Evolutionary conservation across 2,113 vertebrate genomes (phyloP).

Genomic region (Heterocephalus glaber): DNA sequence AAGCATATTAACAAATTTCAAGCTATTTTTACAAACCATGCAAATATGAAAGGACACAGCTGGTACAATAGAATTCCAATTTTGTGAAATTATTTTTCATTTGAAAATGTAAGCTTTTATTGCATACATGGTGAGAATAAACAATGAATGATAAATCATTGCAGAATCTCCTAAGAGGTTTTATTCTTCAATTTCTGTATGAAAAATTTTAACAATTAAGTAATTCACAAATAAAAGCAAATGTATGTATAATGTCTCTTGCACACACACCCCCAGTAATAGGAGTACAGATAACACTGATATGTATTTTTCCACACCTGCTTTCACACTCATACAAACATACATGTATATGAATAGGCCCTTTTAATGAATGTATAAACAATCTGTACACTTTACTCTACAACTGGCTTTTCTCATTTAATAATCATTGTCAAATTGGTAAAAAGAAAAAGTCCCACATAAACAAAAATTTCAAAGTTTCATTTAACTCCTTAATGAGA

Average conservation of each 20-base stretch:
- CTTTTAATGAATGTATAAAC: not conserved
- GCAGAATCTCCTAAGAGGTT: not conserved
- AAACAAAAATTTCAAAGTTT: constrained; percentile 39
- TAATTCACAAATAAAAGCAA: not conserved
- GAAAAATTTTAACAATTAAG: constrained; percentile 14
- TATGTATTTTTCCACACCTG: not conserved
- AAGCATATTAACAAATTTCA: not conserved
- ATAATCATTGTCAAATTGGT: constrained; percentile 19
- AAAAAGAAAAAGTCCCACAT: not conserved
- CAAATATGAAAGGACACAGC: not conserved
- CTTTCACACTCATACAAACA: not conserved
- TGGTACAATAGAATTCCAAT: not conserved
- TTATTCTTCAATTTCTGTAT: not conserved
- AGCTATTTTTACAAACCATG: constrained; percentile 1
- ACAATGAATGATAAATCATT: not conserved
- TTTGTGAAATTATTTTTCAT: constrained; percentile 33
- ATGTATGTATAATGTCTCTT: not conserved
- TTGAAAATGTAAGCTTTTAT: not conserved
- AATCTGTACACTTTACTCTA: constrained; percentile 2
- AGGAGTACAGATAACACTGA: not conserved
- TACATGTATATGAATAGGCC: not conserved
- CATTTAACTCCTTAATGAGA: not conserved
- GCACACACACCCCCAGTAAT: not conserved
- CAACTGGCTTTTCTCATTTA: constrained; percentile 40
- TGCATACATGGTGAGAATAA: not conserved